Base-by-base conservation (phyloP, 2,797 vertebrate species). In the Threskiornis aethiopicus region DNA sequence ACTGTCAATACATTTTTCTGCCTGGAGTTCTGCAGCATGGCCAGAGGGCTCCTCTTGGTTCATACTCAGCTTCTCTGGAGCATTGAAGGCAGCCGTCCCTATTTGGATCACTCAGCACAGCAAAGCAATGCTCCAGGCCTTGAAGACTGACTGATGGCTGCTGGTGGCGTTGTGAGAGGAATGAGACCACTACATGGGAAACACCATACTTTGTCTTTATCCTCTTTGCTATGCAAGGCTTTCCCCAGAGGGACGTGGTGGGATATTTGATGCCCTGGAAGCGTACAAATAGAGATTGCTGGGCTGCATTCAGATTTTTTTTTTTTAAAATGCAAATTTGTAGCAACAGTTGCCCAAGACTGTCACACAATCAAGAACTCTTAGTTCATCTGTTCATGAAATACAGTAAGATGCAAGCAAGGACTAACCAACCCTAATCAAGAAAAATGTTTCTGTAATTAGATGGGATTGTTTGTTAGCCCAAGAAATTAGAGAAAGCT, bases 401-500 rank as follows among this genome's bases (percentile, higher is more conserved):
- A 86, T n/a, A 47, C 54, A 90, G 72, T 2, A 24, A 92, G 80
- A 67, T 51, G 37, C 78, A 70, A 94, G 26, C 61, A 90, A 84
- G 81, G 57, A 84, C 42, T 54, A 95, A 72, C 21, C 90, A 91
- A 51, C 41, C 69, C 84, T 97, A 87, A 97, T 97, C 95, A 97
- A 93, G 93, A 92, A 70, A 66, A 97, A 96, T 88, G 71, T 61
- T 87, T 33, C 88, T 96, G 69, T 95, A 96, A 97, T 97, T 96
- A 95, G 79, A 93, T 65, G 28, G 80, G 87, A 97, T 87, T 92
- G 92, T 94, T 97, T 95, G 88, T 93, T 97, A 97, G 89, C 86
- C 81, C 79, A 94, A 95, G 84, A 97, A 97, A 96, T 97, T 97
- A 97, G 78, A 95, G 86, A 69, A 82, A 89, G 89, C 55, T 96